Base-by-base conservation (phyloP, 2,797 vertebrate genomes). In the Lateolabrax maculatus region DNA sequence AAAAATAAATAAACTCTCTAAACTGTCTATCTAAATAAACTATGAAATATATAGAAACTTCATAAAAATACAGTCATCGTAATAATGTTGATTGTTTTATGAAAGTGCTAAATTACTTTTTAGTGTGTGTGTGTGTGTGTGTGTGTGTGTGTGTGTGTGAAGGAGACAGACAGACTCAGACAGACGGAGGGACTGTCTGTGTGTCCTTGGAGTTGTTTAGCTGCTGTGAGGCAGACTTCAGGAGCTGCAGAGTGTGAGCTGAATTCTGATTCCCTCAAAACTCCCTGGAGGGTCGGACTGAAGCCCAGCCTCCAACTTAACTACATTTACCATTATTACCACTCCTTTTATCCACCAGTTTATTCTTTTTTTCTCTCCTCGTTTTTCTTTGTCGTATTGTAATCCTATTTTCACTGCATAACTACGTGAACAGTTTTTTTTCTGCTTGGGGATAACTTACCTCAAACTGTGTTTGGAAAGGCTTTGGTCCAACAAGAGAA, bases 241-340 rank as follows among this genome's bases (percentile, higher is more conserved):
- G 89, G 85, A 86, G 86, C 86, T 90, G 84, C 87, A 77, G 84
- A 65, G 77, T 89, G 94, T 95, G 95, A 93, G 69, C 81, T 84
- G 95, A 94, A 95, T 96, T 60, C 89, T 92, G 90, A 95, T 92
- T 68, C 75, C 57, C 66, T 70, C 29, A 3, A 73, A 90, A 52
- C 80, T 77, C 87, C 79, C 80, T 13, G 46, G 74, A 88, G 84
- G 82, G 49, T 81, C 71, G 39, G 70, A 81, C 25, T 10, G 71
- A 71, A 80, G 53, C 72, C 70, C 67, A 55, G 29, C 81, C 68
- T 75, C 62, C 73, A 52, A 63, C 81, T 61, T 46, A 43, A 80
- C 70, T 31, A 46, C 51, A 76, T 81, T 83, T 70, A 80, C 56
- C 70, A 72, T 80, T 41, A 71, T 83, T 39, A 65, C 36, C 49